Evolutionary conservation across 2,888 invertebrate genomes (phyloP), one percentile per base, ranked within the genome.

Genomic region (Ophion ellenae): DNA sequence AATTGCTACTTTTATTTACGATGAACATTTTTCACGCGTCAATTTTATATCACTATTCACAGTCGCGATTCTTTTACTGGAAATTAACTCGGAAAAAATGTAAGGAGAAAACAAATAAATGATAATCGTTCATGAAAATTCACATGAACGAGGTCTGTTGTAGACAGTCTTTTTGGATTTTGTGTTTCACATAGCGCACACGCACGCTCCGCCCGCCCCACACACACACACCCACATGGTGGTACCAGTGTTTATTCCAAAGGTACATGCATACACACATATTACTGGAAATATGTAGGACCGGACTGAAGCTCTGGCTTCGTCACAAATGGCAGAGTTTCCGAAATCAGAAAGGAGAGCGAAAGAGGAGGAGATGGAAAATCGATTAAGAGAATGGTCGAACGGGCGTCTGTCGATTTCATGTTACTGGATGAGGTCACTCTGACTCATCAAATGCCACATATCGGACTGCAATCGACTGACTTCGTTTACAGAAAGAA

Each of bases 381-480:
- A 76, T 63, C 9, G 61, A 67, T 28, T 45, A 45, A 63, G 82
- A 57, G 53, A 81, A 53, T 28, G 24, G 40, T n/a, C 63, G 57
- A 53, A 66, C 40, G 53, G 71, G 47, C 70, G 57, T 61, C 64
- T 69, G 69, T 84, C 84, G 79, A 69, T 61, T 84, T 47, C 74
- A 53, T 47, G 79, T 69, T 83, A 59, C 78, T 69, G 53, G 84
- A 84, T 84, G 80, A 71, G 76, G 59, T 83, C 71, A 24, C 66
- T 61, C 59, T 20, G 67, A 66, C 66, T 80, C 77, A 67, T 79
- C 76, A 76, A 80, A 84, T 36, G 76, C 66, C 80, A 81, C 76
- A 75, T 81, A 76, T 73, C 66, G 80, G 75, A 80, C n/a, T 80
- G 71, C 75, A 76, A 80, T 80, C 79, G 80, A 84, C 80, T 84